Evolutionary conservation across 2,888 invertebrate genomes (phyloP).

Genomic region (Nephrotoma appendiculata): DNA sequence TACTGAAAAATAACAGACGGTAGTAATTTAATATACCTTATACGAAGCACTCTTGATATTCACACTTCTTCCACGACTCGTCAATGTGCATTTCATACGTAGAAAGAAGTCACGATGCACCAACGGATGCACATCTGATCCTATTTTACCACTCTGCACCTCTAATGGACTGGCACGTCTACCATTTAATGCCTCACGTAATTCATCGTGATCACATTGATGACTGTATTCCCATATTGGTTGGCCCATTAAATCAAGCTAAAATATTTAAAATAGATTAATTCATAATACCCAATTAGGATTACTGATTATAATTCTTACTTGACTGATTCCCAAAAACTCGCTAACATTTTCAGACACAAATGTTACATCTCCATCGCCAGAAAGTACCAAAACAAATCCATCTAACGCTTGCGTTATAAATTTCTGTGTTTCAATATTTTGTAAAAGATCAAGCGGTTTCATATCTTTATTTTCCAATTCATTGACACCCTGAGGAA

Average conservation of each 20-base stretch:
- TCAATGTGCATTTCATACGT: constrained; percentile 84
- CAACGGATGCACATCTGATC: constrained; percentile 20
- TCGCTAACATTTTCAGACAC: constrained; percentile 83
- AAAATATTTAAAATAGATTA: constrained; percentile 23
- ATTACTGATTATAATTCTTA: constrained; percentile 25
- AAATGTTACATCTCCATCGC: constrained; percentile 84
- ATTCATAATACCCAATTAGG: constrained; percentile 1
- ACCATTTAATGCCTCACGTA: constrained; percentile 45
- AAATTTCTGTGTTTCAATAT: constrained; percentile 23
- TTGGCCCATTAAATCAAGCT: constrained; percentile 95
- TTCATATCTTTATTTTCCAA: constrained; percentile 17
- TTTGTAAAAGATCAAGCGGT: constrained; percentile 25
- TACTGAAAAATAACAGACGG: not conserved
- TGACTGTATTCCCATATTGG: constrained; percentile 89
- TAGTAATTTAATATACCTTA: constrained; percentile 48
- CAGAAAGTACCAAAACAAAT: constrained; percentile 73
- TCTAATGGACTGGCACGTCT: constrained; percentile 16
- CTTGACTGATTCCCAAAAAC: constrained; percentile 86
- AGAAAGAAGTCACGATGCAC: constrained; percentile 31
- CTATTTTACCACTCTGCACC: constrained; percentile 4
- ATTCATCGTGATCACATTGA: constrained; percentile 90
- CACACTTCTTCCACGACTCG: constrained; percentile 87
- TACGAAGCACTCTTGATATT: constrained; percentile 92
- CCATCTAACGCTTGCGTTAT: constrained; percentile 67
- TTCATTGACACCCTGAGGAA: constrained; percentile 7